Evolutionary conservation across 1,140 invertebrate genomes (phyloP).

Genomic region (Eurosta solidaginis): DNA sequence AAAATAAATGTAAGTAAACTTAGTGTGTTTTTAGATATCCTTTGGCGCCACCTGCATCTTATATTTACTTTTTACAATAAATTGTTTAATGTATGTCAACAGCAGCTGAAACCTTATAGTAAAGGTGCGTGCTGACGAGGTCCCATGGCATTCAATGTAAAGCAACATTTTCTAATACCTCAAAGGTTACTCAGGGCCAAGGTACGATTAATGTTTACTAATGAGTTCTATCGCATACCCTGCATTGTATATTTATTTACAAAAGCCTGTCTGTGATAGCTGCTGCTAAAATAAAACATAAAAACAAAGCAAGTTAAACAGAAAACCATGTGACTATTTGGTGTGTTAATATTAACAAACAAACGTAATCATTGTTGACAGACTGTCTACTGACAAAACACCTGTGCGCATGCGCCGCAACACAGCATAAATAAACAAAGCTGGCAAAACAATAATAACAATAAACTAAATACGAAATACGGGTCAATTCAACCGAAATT

Average conservation of each 20-base stretch:
- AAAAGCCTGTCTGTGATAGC: neutral
- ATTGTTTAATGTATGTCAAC: neutral
- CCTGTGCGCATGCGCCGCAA: slow-evolving; percentile 20
- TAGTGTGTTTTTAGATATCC: neutral
- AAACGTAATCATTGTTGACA: neutral
- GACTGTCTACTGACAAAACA: neutral
- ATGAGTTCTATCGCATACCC: neutral
- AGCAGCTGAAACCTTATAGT: neutral
- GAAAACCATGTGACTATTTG: neutral
- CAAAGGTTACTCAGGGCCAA: slow-evolving; percentile 9
- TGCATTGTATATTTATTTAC: no score
- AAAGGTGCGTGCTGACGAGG: neutral
- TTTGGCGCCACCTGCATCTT: neutral
- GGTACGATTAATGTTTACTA: neutral
- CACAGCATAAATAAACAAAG: neutral
- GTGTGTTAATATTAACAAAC: neutral
- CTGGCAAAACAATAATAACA: neutral
- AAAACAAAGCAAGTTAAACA: neutral
- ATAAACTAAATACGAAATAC: no score
- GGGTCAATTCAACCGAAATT: no score
- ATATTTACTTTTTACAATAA: neutral
- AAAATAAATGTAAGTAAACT: no score
- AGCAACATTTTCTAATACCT: neutral
- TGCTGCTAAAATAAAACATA: neutral
- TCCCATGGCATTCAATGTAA: neutral